Evolutionary conservation across 2,113 vertebrate genomes (phyloP).

Genomic region (Thomomys bottae): DNA sequence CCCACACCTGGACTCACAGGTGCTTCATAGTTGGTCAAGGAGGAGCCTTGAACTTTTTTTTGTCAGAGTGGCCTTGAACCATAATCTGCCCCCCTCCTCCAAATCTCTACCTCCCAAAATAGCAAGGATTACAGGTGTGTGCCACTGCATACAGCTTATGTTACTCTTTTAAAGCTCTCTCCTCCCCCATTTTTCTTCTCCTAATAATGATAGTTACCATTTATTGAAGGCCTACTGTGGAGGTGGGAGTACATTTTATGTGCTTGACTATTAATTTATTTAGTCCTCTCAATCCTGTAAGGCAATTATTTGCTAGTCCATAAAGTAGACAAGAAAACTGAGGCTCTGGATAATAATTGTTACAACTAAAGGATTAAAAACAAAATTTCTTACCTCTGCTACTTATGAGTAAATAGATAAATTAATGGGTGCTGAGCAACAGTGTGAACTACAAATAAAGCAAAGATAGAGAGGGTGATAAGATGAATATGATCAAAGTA

Average conservation of each 20-base stretch:
- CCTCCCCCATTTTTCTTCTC: neutral
- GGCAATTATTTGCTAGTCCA: slow-evolving; percentile 21
- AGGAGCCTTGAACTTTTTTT: too few species aligned
- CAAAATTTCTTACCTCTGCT: neutral
- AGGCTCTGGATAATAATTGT: neutral
- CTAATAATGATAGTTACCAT: neutral
- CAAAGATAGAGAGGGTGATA: neutral
- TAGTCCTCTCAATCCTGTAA: neutral
- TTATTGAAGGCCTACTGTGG: neutral
- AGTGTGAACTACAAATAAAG: neutral
- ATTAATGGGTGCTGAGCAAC: neutral
- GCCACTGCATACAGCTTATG: too few species aligned
- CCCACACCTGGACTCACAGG: too few species aligned
- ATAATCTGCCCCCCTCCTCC: too few species aligned
- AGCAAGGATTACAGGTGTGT: too few species aligned
- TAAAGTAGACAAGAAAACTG: neutral
- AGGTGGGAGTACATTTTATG: neutral
- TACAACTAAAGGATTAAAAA: slow-evolving; percentile 14
- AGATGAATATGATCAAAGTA: too few species aligned
- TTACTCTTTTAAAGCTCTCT: too few species aligned
- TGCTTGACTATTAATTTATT: neutral
- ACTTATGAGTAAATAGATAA: neutral
- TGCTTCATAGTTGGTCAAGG: too few species aligned
- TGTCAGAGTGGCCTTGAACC: too few species aligned
- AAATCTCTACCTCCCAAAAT: too few species aligned